These are phyloP conservation scores for Heloderma charlesbogerti DNA, from an alignment of 2,113 vertebrate species.

Conservation along the genomic window DNA sequence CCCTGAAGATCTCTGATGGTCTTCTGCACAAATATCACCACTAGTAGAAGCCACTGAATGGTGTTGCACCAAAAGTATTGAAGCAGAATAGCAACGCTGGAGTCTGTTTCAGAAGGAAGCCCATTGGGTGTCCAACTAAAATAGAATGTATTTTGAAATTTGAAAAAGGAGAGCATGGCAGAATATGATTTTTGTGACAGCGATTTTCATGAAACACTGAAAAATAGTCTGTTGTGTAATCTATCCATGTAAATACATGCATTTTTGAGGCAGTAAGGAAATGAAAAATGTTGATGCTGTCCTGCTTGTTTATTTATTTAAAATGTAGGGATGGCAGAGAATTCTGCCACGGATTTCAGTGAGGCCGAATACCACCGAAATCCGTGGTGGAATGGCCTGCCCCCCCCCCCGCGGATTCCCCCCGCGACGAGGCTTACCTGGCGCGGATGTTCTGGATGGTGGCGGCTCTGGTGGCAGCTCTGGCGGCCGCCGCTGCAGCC, in stretches of 20 bases:
- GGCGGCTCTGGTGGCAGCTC: too few relatives aligned
- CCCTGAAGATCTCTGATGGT: neutral
- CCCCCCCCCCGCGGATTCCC: too few relatives aligned
- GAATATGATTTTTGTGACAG: neutral
- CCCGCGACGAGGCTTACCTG: too few relatives aligned
- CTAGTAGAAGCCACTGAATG: too few relatives aligned
- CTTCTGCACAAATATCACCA: neutral
- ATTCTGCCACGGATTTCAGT: too few relatives aligned
- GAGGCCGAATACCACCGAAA: too few relatives aligned
- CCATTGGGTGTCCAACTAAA: neutral
- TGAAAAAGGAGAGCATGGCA: neutral
- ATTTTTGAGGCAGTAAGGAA: neutral
- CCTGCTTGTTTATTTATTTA: too few relatives aligned
- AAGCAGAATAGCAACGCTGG: too few relatives aligned
- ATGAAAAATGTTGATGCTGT: neutral
- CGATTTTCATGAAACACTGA: neutral
- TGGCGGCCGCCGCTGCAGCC: too few relatives aligned
- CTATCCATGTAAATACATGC: neutral
- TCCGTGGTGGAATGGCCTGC: too few relatives aligned
- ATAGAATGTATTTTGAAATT: neutral
- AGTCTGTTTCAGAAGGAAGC: neutral
- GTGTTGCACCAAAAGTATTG: neutral
- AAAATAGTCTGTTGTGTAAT: neutral
- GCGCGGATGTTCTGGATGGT: too few relatives aligned
- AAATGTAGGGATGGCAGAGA: too few relatives aligned